phyloP scores from a whole-genome alignment of 2,113 vertebrate species.

The Pterophyllum scalare region DNA sequence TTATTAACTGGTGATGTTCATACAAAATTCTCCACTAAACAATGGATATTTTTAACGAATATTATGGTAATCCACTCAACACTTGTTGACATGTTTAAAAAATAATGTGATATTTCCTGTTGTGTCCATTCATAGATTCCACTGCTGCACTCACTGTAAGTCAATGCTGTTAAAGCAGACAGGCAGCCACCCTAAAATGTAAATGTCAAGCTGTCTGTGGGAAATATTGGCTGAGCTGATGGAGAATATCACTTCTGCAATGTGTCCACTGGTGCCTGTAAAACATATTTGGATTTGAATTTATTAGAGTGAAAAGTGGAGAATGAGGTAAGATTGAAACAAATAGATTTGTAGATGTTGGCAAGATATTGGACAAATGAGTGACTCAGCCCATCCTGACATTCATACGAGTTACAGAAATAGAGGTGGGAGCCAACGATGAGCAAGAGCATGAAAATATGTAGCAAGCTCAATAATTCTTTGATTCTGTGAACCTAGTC shows the following conservation, averaged over 20 bases:
- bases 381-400: conserved; percentile 15
- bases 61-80: background rate
- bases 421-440: background rate
- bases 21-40: background rate
- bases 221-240: conserved; percentile 1
- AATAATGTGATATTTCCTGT: background rate
- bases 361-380: background rate
- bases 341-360: conserved; percentile 10
- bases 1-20: background rate
- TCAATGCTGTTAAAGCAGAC: background rate
- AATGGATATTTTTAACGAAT: background rate
- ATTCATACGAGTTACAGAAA: background rate
- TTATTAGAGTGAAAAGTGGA: conserved; percentile 6
- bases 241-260: background rate
- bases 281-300: conserved; percentile 10
- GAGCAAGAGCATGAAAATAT: background rate
- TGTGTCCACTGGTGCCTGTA: background rate
- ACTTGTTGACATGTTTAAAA: background rate
- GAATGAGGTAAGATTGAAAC: background rate
- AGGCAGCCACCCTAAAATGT: conserved; percentile 16
- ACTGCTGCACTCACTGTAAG: background rate
- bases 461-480: background rate
- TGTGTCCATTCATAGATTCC: background rate
- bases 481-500: background rate
- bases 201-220: conserved; percentile 33